A percentile compares a stretch with the other conserved stretches of the same genome.
phyloP scores from a whole-genome alignment of 2,888 invertebrate species.

The Rhamphomyia laevipes region DNA sequence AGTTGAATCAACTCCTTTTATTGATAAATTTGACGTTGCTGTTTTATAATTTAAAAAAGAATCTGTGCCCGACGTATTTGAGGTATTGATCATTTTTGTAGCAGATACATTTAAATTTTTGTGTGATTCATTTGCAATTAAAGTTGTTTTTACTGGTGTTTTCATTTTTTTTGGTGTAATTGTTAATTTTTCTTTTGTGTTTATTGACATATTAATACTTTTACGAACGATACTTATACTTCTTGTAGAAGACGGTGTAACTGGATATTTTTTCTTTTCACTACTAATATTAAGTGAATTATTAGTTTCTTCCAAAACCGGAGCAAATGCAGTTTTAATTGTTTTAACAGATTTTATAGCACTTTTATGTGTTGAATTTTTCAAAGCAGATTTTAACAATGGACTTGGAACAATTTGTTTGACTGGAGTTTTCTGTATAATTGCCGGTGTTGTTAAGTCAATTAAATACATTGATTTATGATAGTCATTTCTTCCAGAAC shows the following conservation, averaged over 20 bases:
- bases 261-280: too few species aligned
- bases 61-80: neutral
- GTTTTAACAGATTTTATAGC: neutral
- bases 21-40: conserved; percentile 8
- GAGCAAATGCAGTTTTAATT: neutral
- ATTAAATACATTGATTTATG: conserved; percentile 29
- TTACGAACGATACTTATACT: too few species aligned
- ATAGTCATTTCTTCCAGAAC: conserved; percentile 19
- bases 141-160: too few species aligned
- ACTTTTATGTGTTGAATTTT: conserved; percentile 4
- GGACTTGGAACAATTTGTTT: neutral
- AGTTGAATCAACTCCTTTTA: conserved; percentile 22
- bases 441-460: conserved; percentile 30
- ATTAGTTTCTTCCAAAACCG: neutral
- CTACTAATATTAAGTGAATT: too few species aligned
- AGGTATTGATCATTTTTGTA: neutral
- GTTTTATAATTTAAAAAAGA: too few species aligned
- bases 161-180: neutral
- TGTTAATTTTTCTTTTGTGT: conserved; percentile 11
- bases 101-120: neutral
- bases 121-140: too few species aligned
- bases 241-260: too few species aligned
- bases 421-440: neutral
- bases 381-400: conserved; percentile 5
- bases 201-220: neutral